phyloP scores from a whole-genome alignment of 2,888 invertebrate species.

The Machimus rusticus region DNA sequence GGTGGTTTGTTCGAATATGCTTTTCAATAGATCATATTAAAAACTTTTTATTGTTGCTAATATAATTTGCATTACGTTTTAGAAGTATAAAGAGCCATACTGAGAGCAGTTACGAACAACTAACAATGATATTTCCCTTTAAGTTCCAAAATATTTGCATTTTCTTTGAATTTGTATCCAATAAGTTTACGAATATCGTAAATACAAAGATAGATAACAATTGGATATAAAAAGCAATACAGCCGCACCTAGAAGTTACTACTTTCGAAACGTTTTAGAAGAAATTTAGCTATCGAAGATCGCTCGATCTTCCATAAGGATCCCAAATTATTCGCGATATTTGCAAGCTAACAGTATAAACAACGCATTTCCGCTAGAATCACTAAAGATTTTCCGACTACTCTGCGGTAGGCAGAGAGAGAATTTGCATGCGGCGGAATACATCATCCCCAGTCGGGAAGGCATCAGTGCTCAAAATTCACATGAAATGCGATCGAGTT shows the following conservation, averaged over 20 bases:
- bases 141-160: background rate
- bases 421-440: background rate
- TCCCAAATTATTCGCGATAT: background rate
- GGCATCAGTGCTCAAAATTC: background rate
- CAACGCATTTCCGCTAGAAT: background rate
- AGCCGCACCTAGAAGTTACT: background rate
- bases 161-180: background rate
- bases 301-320: background rate
- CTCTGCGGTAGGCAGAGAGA: background rate
- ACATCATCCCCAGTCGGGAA: background rate
- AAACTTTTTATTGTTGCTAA: too few relatives aligned
- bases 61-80: too few relatives aligned
- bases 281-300: background rate
- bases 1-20: too few relatives aligned
- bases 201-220: background rate
- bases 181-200: background rate
- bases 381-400: background rate
- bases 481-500: slow-evolving; percentile 17
- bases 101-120: too few relatives aligned
- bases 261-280: background rate
- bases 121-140: background rate
- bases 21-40: too few relatives aligned
- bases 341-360: background rate
- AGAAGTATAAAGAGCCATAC: too few relatives aligned
- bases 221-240: background rate